Evolutionary conservation across 92 coral and sea anemone species (phyloP).

Genomic region (Meandrina meandrites): DNA sequence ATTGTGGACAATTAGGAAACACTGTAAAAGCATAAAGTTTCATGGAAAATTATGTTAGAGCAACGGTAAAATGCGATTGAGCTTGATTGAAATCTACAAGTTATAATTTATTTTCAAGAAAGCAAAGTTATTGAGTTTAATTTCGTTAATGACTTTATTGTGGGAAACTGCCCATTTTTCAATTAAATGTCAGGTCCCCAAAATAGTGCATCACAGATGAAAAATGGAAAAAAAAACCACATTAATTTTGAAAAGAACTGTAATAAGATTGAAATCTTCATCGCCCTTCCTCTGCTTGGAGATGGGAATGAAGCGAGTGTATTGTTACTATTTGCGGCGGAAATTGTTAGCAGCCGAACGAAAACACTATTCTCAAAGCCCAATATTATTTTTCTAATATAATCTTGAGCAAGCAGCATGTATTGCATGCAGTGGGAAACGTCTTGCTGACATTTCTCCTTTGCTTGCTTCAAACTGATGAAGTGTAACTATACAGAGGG

Average conservation of each 20-base stretch:
- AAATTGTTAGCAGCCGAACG: neutral
- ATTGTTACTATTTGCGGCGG: neutral
- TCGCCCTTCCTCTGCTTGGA: neutral
- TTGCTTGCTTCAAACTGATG: too few relatives aligned
- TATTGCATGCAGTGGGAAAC: neutral
- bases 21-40: neutral
- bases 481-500: too few relatives aligned
- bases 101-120: too few relatives aligned
- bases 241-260: neutral
- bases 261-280: neutral
- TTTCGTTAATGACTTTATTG: neutral
- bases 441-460: too few relatives aligned
- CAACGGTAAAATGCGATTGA: neutral
- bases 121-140: neutral
- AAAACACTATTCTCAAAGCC: neutral
- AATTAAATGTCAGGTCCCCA: neutral
- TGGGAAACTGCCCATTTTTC: neutral
- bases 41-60: neutral
- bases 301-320: neutral
- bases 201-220: too few relatives aligned
- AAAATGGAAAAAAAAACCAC: neutral
- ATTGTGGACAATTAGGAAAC: too few relatives aligned
- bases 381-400: too few relatives aligned
- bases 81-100: neutral
- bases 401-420: neutral